Evolutionary conservation across 2,888 invertebrate genomes (phyloP), one percentile per base, ranked within the genome.

Genomic region (Melanophora roralis): DNA sequence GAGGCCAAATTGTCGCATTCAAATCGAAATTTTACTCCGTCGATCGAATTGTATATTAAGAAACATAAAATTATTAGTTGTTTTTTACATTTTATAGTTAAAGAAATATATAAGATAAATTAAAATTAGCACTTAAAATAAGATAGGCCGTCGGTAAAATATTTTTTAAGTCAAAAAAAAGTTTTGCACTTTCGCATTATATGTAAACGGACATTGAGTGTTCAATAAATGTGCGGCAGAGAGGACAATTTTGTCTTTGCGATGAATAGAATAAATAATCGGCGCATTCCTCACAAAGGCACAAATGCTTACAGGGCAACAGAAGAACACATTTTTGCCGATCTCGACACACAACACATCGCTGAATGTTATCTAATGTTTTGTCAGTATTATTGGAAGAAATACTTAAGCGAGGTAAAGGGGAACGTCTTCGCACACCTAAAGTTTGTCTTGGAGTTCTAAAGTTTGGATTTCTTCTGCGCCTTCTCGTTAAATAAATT

Each of bases 261-360:
- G 53, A 38, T 12, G 53, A 12, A 47, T 67, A 38, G 0, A 74
- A 16, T 49, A 83, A 81, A 51, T 76, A 82, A 27, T 83, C 78
- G 0, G 82, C 80, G 64, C 85, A 85, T 32, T 83, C 83, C 19
- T 83, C 75, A 76, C 85, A 85, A 71, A 85, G 74, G 11, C 85
- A 85, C n/a, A 85, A 81, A 77, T 85, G 85, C n/a, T 81, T 83
- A 69, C 85, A 85, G 0, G 85, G 85, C 16, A 85, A 27, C 12
- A 85, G 60, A 0, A 85, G 69, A 8, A 85, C 84, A 74, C 83
- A 83, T 76, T 85, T 85, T 7, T 79, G 80, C 7, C 81, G 82
- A 45, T 85, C 85, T 21, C 78, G 83, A 43, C 85, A 85, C 1
- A 84, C 68, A 9, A 85, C 83, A 67, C 85, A 85, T 14, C 76